These are phyloP conservation scores for Natrix natrix DNA, from an alignment of 2,797 vertebrate species.

Conservation along the genomic window DNA sequence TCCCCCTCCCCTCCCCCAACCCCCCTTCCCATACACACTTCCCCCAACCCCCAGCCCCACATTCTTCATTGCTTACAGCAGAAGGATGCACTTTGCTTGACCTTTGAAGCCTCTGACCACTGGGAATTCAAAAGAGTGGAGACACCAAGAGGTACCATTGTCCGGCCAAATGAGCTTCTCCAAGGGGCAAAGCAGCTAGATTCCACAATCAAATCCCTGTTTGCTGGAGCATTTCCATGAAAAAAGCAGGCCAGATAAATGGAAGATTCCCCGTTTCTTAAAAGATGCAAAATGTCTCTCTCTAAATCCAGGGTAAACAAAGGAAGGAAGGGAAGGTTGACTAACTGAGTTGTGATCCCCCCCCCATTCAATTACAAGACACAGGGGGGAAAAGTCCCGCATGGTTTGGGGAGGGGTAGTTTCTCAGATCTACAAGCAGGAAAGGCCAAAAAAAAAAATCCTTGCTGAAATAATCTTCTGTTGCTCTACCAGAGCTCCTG, in stretches of 20 bases:
- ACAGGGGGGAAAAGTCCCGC: constrained; percentile 62
- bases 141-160: constrained; percentile 75
- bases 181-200: constrained; percentile 65
- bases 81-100: constrained; percentile 75
- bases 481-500: not conserved
- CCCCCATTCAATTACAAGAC: constrained; percentile 54
- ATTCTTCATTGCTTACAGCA: constrained; percentile 66
- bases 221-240: constrained; percentile 76
- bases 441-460: constrained; percentile 25
- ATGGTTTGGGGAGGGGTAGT: constrained; percentile 37
- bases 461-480: not conserved
- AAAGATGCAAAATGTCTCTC: constrained; percentile 70
- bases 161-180: constrained; percentile 74
- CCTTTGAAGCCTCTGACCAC: constrained; percentile 69
- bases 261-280: constrained; percentile 73
- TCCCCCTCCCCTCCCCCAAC: no score
- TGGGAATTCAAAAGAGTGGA: constrained; percentile 73
- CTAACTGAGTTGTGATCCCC: constrained; percentile 56
- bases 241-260: constrained; percentile 75
- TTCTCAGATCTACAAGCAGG: constrained; percentile 40
- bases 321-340: constrained; percentile 70
- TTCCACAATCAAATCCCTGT: constrained; percentile 75
- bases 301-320: constrained; percentile 73
- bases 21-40: not conserved
- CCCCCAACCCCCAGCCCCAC: constrained; percentile 50